Base-by-base conservation (phyloP, 1,140 invertebrate species). In the Papilio helenus region DNA sequence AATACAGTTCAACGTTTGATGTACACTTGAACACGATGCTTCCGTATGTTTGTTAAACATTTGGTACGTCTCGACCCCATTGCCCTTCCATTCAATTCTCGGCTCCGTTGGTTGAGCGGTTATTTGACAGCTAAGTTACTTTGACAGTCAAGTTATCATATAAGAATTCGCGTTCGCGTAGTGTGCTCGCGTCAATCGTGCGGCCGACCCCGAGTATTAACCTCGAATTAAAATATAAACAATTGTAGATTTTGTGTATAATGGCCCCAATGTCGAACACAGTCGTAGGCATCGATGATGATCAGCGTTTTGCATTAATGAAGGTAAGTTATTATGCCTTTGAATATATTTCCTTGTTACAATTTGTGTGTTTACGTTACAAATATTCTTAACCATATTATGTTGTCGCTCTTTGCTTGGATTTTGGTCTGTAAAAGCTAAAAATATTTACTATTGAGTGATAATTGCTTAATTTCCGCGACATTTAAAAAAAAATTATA, bases 231-330 rank as follows among this genome's bases (percentile, higher is more conserved):
- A 26, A 77, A 65, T 65, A 65, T 58, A 76, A 77, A 23, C 23
- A 76, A 65, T 34, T 46, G 16, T 65, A 65, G 7, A 23, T 55
- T 81, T 79, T 80, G 82, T 87, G 72, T 39, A 89, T 84, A 84
- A 95, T 95, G 94, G 92, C 94, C 68, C 94, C 94, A 20, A 84
- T 92, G 72, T 88, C 90, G 12, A 90, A 92, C 39, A 76, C 84
- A 61, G 89, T 92, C 16, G 86, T 93, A 71, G 93, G 90, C 42
- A 93, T 95, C 81, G 94, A 95, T 80, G 96, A 97, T 84, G 96
- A 96, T 83, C 95, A 96, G 81, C 95, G 95, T 80, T 96, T 97
- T 83, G 95, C 96, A 18, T 90, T 97, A 72, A 96, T 96, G 95
- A 97, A 96, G 95, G 96, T 97, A 94, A 87, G 92, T 89, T 14